Conservation (phyloP, 2,113 vertebrate genomes). For the Archocentrus centrarchus region DNA sequence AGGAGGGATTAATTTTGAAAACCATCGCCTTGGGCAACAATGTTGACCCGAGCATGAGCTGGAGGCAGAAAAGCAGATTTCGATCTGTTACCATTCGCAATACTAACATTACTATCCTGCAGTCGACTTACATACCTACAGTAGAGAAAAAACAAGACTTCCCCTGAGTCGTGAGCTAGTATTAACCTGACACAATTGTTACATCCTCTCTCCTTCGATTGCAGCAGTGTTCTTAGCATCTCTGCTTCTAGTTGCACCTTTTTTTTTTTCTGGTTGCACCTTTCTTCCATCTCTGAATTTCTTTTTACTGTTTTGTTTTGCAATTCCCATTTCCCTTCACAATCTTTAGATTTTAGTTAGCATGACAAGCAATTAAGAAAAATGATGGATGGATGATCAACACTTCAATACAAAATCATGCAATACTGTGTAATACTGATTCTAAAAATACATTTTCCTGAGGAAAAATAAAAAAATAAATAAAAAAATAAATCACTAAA, state of each 20-base stretch:
- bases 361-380: not conserved
- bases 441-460: not conserved
- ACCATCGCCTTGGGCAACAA: constrained; percentile 42
- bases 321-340: not conserved
- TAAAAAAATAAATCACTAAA: not conserved
- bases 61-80: constrained; percentile 54
- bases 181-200: constrained; percentile 42
- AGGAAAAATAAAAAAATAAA: not conserved
- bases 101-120: constrained; percentile 14
- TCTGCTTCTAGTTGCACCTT: not conserved
- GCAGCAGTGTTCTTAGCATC: not conserved
- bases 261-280: not conserved
- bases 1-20: constrained; percentile 56
- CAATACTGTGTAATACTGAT: not conserved
- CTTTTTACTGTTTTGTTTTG: not conserved
- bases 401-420: not conserved
- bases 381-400: not conserved
- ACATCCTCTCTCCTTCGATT: not conserved
- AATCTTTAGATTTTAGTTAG: not conserved
- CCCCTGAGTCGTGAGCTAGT: constrained; percentile 27
- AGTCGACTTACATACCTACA: not conserved
- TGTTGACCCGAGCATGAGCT: constrained; percentile 38
- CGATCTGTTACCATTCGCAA: constrained; percentile 64
- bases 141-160: constrained; percentile 47
- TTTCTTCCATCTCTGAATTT: not conserved